These are phyloP conservation scores for Fringilla coelebs DNA, from an alignment of 2,797 vertebrate genomes.

Conservation along the genomic window DNA sequence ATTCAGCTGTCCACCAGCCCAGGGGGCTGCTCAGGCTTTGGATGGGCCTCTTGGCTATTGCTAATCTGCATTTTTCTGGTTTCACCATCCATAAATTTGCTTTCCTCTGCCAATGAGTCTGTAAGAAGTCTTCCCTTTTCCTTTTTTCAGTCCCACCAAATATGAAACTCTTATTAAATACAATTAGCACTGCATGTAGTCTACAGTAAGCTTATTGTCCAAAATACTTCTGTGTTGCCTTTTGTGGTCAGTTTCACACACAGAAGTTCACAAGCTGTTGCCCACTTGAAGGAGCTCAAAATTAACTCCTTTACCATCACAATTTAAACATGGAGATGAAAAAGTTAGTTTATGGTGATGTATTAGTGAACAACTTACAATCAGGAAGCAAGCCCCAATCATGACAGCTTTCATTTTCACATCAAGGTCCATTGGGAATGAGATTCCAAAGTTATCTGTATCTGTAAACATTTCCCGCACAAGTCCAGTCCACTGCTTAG, in stretches of 20 bases:
- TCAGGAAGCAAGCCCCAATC: slow-evolving; percentile 83
- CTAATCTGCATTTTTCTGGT: neutral
- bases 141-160: neutral
- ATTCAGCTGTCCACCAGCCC: neutral
- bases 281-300: neutral
- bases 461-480: slow-evolving; percentile 74
- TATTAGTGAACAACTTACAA: slow-evolving; percentile 69
- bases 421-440: slow-evolving; percentile 81
- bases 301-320: neutral
- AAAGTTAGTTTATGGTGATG: neutral
- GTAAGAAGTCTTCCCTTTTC: neutral
- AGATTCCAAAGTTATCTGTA: slow-evolving; percentile 80
- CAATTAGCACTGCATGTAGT: neutral
- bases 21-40: neutral
- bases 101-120: neutral
- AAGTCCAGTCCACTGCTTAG: slow-evolving; percentile 80
- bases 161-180: neutral
- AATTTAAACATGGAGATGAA: neutral
- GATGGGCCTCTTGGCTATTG: neutral
- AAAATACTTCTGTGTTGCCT: neutral
- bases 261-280: neutral
- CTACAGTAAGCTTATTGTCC: neutral
- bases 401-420: slow-evolving; percentile 83
- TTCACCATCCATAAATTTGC: neutral
- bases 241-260: neutral